Evolutionary conservation across 1,140 invertebrate genomes (phyloP).

Genomic region (Amphibalanus amphitrite): DNA sequence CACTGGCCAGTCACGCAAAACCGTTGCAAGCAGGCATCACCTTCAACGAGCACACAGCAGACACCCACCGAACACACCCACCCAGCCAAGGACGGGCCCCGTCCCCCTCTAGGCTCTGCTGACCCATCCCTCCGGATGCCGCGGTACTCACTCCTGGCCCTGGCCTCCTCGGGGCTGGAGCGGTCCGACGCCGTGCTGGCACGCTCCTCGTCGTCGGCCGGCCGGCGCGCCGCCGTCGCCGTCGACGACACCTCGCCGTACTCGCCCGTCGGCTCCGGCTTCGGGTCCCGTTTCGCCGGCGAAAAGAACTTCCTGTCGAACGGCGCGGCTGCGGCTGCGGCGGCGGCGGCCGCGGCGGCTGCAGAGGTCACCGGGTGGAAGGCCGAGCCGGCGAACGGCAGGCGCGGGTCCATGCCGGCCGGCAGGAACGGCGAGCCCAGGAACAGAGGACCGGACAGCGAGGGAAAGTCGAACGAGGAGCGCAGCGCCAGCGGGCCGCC

Average conservation of each 20-base stretch:
- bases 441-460: not conserved
- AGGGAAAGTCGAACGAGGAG: not conserved
- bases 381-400: not conserved
- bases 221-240: too few species aligned
- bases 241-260: not conserved
- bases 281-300: not conserved
- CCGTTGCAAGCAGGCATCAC: too few species aligned
- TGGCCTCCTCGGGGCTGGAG: not conserved
- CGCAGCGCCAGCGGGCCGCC: not conserved
- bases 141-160: not conserved
- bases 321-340: too few species aligned
- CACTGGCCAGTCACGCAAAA: too few species aligned
- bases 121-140: too few species aligned
- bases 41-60: too few species aligned
- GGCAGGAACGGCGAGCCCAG: not conserved
- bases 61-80: too few species aligned
- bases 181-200: not conserved
- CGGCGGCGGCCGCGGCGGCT: too few species aligned
- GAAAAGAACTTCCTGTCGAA: not conserved
- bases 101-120: too few species aligned
- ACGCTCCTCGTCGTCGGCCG: not conserved
- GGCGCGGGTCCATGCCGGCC: not conserved
- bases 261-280: not conserved
- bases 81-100: too few species aligned
- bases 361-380: not conserved